Evolutionary conservation across 2,113 vertebrate genomes (phyloP).

Genomic region (Thunnus thynnus): DNA sequence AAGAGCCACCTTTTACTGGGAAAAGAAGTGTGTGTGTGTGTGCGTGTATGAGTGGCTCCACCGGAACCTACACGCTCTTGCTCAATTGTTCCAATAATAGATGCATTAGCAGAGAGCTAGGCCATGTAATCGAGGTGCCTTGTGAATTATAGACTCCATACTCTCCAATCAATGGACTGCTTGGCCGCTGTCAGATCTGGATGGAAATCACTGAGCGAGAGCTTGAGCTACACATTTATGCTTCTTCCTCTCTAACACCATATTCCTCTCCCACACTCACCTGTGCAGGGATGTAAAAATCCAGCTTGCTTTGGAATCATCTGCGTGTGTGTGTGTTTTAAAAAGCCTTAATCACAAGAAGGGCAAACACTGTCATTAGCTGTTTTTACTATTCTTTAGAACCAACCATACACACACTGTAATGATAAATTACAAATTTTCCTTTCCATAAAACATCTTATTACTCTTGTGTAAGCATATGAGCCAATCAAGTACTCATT

Average conservation of each 20-base stretch:
- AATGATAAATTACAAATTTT: background rate
- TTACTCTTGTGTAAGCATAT: background rate
- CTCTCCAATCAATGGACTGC: constrained; percentile 54
- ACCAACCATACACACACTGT: background rate
- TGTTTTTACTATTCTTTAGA: constrained; percentile 12
- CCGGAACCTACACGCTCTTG: background rate
- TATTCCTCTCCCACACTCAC: background rate
- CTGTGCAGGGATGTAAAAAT: background rate
- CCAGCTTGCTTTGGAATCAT: background rate
- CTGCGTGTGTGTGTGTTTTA: background rate
- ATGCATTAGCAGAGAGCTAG: constrained; percentile 55
- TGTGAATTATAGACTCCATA: constrained; percentile 70
- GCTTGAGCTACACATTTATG: background rate
- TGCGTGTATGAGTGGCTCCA: background rate
- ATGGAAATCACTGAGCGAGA: constrained; percentile 27
- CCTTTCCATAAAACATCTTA: constrained; percentile 5
- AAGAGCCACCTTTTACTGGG: background rate
- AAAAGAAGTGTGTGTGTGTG: background rate
- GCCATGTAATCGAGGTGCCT: constrained; percentile 50
- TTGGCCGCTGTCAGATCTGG: constrained; percentile 35
- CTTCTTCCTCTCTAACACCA: background rate
- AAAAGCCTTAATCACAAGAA: constrained; percentile 7
- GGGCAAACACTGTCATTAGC: constrained; percentile 23
- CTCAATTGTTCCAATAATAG: constrained; percentile 63
- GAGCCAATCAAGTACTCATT: constrained; percentile 4